Base-by-base conservation (phyloP, 2,888 invertebrate genomes). In the Andrena flavipes region DNA sequence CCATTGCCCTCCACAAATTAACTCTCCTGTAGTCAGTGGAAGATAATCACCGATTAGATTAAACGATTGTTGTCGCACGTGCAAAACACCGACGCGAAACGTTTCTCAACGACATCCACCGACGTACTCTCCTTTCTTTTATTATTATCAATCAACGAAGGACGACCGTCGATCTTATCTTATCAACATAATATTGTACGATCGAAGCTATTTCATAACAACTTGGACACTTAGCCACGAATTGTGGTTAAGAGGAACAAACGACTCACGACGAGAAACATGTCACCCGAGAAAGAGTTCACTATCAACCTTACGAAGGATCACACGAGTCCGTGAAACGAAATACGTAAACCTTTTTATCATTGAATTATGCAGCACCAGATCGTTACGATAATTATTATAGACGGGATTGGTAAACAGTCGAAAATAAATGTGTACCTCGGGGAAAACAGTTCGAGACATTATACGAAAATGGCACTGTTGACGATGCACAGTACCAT, bases 161-260 rank as follows among this genome's bases (percentile, higher is more conserved):
- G 60, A 62, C 23, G n/a, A 51, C 4, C 23, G 23, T n/a, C 3
- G 35, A 30, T 73, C 1, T 63, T 67, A 74, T 78, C 77, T 73
- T 54, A 74, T 73, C 67, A 16, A 48, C 6, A 59, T 33, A 16
- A 30, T 2, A 67, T 48, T 42, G 42, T 13, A 30, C 29, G 42
- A 77, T 33, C 42, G 33, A 26, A 10, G 2, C 51, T 49, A 4
- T 8, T 16, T 67, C 67, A 20, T 51, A 67, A 56, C 23, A 33
- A 23, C 26, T 16, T 35, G 35, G 13, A 26, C 3, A 10, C 26
- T 26, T 23, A n/a, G 35, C 20, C 35, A n/a, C 13, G 5, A 10
- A 10, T 26, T 4, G 56, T 26, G 30, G 51, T 2, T 51, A 20
- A 1, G 7, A 23, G 3, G 33, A 20, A 33, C 20, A n/a, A 35